phyloP scores from a whole-genome alignment of 2,888 invertebrate genomes.

The Heliconius hortense region DNA sequence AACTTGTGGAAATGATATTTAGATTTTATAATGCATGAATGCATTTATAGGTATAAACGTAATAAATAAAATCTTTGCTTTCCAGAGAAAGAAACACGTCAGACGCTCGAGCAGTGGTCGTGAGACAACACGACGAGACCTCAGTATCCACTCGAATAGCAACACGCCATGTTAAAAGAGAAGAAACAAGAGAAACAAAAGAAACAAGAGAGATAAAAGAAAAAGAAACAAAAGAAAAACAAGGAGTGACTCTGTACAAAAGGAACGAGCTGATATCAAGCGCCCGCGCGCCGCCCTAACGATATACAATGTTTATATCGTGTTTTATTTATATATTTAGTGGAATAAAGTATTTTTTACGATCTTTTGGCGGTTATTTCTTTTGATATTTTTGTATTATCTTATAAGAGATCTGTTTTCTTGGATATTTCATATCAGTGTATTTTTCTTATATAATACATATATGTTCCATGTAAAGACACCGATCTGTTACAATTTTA shows the following conservation, averaged over 20 bases:
- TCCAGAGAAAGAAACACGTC: slow-evolving; percentile 79
- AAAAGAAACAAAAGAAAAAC: slow-evolving; percentile 49
- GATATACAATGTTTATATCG: slow-evolving; percentile 72
- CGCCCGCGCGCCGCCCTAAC: slow-evolving; percentile 75
- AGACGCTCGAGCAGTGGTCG: slow-evolving; percentile 67
- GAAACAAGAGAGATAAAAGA: slow-evolving; percentile 50
- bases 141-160: slow-evolving; percentile 74
- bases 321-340: slow-evolving; percentile 52
- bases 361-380: slow-evolving; percentile 1
- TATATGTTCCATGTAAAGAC: no score
- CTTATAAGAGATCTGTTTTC: no score
- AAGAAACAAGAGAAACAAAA: slow-evolving; percentile 49
- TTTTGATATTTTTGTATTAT: background rate
- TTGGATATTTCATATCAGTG: no score
- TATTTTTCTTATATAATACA: no score
- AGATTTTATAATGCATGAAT: no score
- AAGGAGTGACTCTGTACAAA: slow-evolving; percentile 85
- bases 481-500: no score
- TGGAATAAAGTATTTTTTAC: slow-evolving; percentile 43
- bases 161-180: slow-evolving; percentile 49
- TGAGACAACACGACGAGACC: slow-evolving; percentile 74
- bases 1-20: no score
- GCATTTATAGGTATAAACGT: no score
- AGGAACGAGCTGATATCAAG: slow-evolving; percentile 91
- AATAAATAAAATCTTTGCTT: background rate